Conservation (phyloP, 35 echinoderm and acorn worm genomes). For the Patiria miniata region DNA sequence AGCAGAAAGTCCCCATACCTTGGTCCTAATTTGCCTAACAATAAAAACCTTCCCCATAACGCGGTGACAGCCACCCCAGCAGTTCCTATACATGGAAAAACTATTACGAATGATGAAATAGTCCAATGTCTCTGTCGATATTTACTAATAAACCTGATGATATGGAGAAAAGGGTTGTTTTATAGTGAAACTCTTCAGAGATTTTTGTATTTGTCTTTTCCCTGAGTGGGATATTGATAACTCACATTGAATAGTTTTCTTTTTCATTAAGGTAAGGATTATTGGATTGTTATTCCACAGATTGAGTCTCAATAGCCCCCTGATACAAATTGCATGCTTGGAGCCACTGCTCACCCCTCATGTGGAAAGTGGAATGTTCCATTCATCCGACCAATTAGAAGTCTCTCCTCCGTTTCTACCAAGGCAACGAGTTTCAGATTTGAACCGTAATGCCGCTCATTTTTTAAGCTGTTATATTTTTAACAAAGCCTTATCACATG, state of each 20-base stretch:
- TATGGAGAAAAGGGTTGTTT: too few relatives aligned
- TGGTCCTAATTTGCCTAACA: too few relatives aligned
- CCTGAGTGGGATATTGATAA: neutral
- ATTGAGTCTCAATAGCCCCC: neutral
- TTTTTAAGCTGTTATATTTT: slow-evolving; percentile 10
- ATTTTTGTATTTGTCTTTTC: neutral
- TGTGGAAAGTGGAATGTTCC: slow-evolving; percentile 11
- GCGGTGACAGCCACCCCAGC: too few relatives aligned
- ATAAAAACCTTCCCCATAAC: too few relatives aligned
- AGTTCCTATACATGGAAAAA: too few relatives aligned
- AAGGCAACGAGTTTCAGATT: neutral
- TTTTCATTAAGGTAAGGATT: neutral
- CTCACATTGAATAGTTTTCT: neutral
- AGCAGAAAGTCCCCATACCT: too few relatives aligned
- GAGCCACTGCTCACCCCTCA: neutral
- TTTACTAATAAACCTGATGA: too few relatives aligned
- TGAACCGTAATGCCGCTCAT: neutral
- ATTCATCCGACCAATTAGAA: neutral
- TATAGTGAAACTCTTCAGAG: too few relatives aligned
- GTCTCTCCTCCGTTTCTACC: neutral
- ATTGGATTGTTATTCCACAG: neutral
- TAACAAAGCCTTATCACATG: neutral
- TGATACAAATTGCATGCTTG: neutral
- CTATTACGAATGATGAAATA: too few relatives aligned
- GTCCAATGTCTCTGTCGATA: too few relatives aligned